Base-by-base conservation (phyloP, 2,888 invertebrate genomes). In the Eristalis tenax region DNA sequence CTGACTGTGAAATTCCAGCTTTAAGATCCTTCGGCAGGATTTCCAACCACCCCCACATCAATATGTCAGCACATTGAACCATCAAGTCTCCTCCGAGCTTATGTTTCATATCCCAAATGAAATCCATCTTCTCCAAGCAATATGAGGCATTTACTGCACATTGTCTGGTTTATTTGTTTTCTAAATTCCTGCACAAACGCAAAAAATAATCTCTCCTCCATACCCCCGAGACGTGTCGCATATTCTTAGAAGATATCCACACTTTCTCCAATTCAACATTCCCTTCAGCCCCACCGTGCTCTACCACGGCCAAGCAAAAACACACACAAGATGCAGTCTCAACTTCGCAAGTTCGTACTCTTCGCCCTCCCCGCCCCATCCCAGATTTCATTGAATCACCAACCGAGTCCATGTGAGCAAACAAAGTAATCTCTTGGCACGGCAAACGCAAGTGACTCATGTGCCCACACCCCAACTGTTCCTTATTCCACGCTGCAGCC, bases 381-480 rank as follows among this genome's bases (percentile, higher is more conserved):
- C 1, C 15, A 59, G 15, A 59, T 59, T 59, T 13, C 26, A 13
- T 23, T 59, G 26, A 59, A 15, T 59, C 59, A 59, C 26, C 23
- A 59, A 26, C 23, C 5, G 2, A 1, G 59, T 23, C 23, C 59
- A 28, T 59, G 59, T 59, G 59, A 23, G 6, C 59, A 59, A 59
- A 59, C 59, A 59, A 59, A 59, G 26, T 26, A 57, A 23, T 57
- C 57, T 15, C 28, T 69, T 68, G 43, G 50, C 22, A 69, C 28
- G 43, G 28, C 22, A 38, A 65, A 23, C 65, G 13, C 64, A 38
- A 64, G 32, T 64, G 64, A 64, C 23, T 65, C 65, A 65, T 23
- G 35, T 35, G 13, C 11, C 35, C 32, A 64, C 64, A 35, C 35
- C 63, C n/a, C 26, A 22, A 15, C 40, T 43, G 40, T 43, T 43